Evolutionary conservation across 2,797 vertebrate species (phyloP), one percentile per base, ranked within the genome.

Genomic region (Sparus aurata): DNA sequence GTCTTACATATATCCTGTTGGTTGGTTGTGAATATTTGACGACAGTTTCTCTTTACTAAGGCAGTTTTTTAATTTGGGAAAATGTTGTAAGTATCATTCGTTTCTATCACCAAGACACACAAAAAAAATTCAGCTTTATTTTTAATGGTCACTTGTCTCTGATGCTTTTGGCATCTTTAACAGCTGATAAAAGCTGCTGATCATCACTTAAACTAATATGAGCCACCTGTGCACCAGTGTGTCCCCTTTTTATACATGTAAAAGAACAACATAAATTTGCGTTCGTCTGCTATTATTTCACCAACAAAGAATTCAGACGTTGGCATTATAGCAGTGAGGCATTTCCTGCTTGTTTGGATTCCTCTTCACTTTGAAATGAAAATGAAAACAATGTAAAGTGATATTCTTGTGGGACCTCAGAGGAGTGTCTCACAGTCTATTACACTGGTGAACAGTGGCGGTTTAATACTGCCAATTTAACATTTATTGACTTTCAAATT

Each of bases 401-500:
- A 20, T 22, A 10, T 17, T 41, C 9, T 27, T 17, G 12, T 38
- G 4, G 1, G 8, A 66, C 20, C 46, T 15, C 41, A 73, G n/a
- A 34, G 5, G 6, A 54, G 41, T 41, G 22, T 63, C 25, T 62
- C 27, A 20, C 58, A 46, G n/a, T 63, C 63, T 57, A 46, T 54
- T 69, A 27, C 15, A 58, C n/a, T 53, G 2, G 6, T 20, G 41
- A 0, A 12, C 2, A 30, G 45, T 60, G n/a, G 30, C 23, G 27
- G 54, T 67, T 80, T 76, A 50, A 73, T 64, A n/a, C 53, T 46
- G 60, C 22, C 25, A 66, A 13, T 0, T 18, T 69, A 69, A 81
- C 64, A 76, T 68, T 77, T 49, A 80, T 77, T 45, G 57, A 73
- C 62, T 54, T 76, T 64, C n/a, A 61, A 54, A 88, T 63, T 70